These are phyloP conservation scores for Prunella himalayana DNA, from an alignment of 2,113 vertebrate genomes.

Conservation along the genomic window DNA sequence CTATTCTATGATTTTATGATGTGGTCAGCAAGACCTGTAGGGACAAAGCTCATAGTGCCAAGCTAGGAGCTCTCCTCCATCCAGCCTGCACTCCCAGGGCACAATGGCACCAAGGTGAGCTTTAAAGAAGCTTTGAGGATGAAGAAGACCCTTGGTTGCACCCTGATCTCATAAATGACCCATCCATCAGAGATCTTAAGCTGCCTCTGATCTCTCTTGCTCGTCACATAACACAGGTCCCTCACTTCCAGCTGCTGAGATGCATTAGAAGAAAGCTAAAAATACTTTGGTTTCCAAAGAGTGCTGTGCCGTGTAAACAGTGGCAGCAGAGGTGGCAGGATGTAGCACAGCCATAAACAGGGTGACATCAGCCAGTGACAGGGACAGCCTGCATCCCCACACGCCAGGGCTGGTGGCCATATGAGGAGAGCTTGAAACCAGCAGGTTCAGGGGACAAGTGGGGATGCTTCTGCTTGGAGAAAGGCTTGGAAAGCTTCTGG, in stretches of 20 bases:
- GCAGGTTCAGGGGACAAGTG: background rate
- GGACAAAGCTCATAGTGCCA: background rate
- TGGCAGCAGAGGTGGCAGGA: background rate
- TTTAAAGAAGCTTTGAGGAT: background rate
- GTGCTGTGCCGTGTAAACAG: slow-evolving; percentile 19
- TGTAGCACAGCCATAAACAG: background rate
- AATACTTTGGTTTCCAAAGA: slow-evolving; percentile 18
- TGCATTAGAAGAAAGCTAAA: slow-evolving; percentile 35
- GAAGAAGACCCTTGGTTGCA: background rate
- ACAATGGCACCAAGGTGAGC: background rate
- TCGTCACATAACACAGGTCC: background rate
- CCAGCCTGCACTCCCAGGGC: background rate
- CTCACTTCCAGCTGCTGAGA: slow-evolving; percentile 19
- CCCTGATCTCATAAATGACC: rapidly evolving
- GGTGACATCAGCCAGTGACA: background rate
- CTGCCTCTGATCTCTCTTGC: background rate
- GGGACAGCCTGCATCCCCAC: rapidly evolving
- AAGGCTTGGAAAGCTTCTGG: background rate
- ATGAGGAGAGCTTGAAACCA: background rate
- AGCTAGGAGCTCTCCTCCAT: background rate
- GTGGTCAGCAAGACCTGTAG: background rate
- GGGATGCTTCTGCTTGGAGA: background rate
- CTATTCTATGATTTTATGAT: background rate
- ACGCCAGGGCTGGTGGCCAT: rapidly evolving
- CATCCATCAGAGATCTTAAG: background rate